Conservation (phyloP, 30 jellyfish, hydroid and myxozoan species). For the Hydractinia symbiolongicarpus region DNA sequence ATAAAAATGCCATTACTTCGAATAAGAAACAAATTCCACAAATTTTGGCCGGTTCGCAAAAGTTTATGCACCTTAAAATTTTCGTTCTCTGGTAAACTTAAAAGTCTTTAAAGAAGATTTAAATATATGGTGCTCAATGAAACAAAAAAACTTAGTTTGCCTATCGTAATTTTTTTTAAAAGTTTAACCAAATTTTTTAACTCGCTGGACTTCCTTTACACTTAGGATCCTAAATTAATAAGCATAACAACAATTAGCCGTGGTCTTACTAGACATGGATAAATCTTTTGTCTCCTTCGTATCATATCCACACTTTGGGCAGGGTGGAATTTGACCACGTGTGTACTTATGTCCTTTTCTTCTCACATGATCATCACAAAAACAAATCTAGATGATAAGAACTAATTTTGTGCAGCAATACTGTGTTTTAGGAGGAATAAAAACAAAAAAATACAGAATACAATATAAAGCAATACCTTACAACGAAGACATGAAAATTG, state of each 20-base stretch:
- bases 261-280: constrained; percentile 88
- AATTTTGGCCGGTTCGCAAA: too few species aligned
- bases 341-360: constrained; percentile 80
- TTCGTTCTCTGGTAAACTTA: too few species aligned
- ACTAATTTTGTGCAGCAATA: background rate
- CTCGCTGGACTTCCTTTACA: too few species aligned
- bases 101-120: too few species aligned
- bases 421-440: background rate
- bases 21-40: background rate
- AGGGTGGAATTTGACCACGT: constrained; percentile 73
- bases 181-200: too few species aligned
- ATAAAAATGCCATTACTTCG: background rate
- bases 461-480: constrained; percentile 46
- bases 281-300: constrained; percentile 85
- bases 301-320: constrained; percentile 90
- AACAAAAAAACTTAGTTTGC: too few species aligned
- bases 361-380: constrained; percentile 86
- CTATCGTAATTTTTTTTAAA: too few species aligned
- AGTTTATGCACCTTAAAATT: too few species aligned
- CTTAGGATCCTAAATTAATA: constrained; percentile 5
- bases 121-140: too few species aligned
- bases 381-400: constrained; percentile 45
- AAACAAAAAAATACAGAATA: background rate
- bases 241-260: constrained; percentile 13
- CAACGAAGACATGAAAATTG: constrained; percentile 91